Evolutionary conservation across 2,113 vertebrate genomes (phyloP), one percentile per base, ranked within the genome.

Genomic region (Poeciliopsis occidentalis): DNA sequence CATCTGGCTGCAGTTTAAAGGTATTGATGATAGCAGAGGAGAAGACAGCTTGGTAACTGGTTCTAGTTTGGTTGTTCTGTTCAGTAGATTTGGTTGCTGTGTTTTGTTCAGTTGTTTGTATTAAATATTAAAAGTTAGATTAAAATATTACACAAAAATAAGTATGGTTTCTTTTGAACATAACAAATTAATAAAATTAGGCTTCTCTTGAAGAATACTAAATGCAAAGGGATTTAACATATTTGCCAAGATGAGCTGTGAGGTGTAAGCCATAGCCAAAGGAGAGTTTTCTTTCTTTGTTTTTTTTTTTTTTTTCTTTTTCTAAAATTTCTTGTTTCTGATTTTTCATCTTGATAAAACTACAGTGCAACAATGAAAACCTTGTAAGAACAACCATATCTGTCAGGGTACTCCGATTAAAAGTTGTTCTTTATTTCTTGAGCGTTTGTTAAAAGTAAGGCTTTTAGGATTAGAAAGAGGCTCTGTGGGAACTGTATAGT

Each of bases 361-460:
- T 67, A 69, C 82, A 83, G 83, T 76, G 68, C 85, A 90, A 87
- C 3, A 3, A 65, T 82, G 30, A 70, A 68, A 79, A 60, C 60
- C 70, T 64, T 44, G 34, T 17, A 4, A 77, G 63, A 71, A 80
- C n/a, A 31, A 15, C 39, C 76, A 44, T 67, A 76, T 83, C 70
- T 71, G 17, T 47, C 37, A 24, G 27, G 19, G 6, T 24, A 27
- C 4, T 17, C 44, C 0, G 15, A 84, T 73, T 76, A 73, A 71
- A 74, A 57, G 31, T 11, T 19, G n/a, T 54, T 39, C 74, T 29
- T 29, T 51, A 54, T 17, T 4, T 24, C 47, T 7, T 0, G 1
- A 0, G 10, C 17, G 69, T 39, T 72, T 60, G 19, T 79, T 69
- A 62, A 87, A 78, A 79, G 32, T 26, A 51, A 0, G 34, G 75